Evolutionary conservation across 2,888 invertebrate species (phyloP), one percentile per base, ranked within the genome.

Genomic region (Sthenelais limicola): DNA sequence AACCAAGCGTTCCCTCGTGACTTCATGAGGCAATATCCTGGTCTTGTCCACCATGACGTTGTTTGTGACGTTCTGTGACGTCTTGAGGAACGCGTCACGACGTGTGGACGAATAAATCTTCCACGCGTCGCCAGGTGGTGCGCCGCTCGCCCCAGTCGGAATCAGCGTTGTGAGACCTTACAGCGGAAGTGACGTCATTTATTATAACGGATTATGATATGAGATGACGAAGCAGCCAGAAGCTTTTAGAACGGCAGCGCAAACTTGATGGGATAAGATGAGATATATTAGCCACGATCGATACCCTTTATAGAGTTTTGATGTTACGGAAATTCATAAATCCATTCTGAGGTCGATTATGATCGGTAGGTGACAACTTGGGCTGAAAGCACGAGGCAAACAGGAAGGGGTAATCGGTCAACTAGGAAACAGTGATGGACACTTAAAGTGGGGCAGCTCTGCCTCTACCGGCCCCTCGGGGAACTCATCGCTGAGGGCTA

Each of bases 311-410:
- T 35, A 62, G 62, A 62, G 62, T 62, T 62, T 62, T 62, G 62
- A 62, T 62, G 62, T 62, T 62, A 62, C 62, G 62, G 62, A 62
- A 62, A 62, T 62, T 62, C 62, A 62, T 62, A 62, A 62, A 62
- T 62, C 62, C 38, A 24, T 35, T 32, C 7, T 33, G 30, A n/a
- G 32, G 32, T 56, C 2, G 32, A 56, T 56, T 56, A 56, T 24
- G 9, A 33, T n/a, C 52, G 52, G n/a, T n/a, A n/a, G n/a, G n/a
- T n/a, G n/a, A n/a, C n/a, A n/a, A n/a, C 52, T 28, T n/a, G 52
- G 28, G 52, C 52, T 15, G 21, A 24, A 12, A 52, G 52, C 52
- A 15, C n/a, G 43, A 9, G 43, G 43, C 43, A 43, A 15, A 43
- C 43, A 43, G 5, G 49, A n/a, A n/a, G 49, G 32, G 5, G 30